Evolutionary conservation across 2,888 invertebrate species (phyloP).

Genomic region (Perizoma affinitatum): DNA sequence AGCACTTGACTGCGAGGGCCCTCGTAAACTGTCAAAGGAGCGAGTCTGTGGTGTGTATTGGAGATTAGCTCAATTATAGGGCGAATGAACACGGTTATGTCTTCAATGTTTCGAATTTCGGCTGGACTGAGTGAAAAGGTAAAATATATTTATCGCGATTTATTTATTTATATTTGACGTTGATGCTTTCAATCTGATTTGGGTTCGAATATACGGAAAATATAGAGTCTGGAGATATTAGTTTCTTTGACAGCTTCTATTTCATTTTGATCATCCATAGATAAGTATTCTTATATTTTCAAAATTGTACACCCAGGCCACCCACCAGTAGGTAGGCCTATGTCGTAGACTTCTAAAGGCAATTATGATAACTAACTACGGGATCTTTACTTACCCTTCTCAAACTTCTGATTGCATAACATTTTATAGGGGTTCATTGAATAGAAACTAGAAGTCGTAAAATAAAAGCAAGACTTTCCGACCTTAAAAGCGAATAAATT

Average conservation of each 20-base stretch:
- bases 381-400: neutral
- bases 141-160: constrained; percentile 4
- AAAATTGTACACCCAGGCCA: no score
- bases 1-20: constrained; percentile 54
- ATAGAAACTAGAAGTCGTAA: neutral
- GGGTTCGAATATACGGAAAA: neutral
- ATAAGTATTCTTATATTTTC: no score
- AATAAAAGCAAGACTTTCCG: constrained; percentile 1
- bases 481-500: neutral
- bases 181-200: neutral
- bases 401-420: neutral
- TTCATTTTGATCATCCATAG: no score
- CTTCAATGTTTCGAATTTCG: constrained; percentile 18
- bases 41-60: constrained; percentile 35
- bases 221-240: no score
- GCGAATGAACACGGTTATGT: constrained; percentile 15
- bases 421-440: constrained; percentile 1
- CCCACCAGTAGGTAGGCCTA: no score
- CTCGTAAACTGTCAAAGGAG: constrained; percentile 56
- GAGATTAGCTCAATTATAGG: constrained; percentile 28
- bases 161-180: neutral
- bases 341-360: no score
- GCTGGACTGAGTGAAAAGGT: constrained; percentile 5
- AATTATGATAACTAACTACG: neutral
- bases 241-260: no score